Conservation (phyloP, 2,797 vertebrate species). For the Mus spretus region DNA sequence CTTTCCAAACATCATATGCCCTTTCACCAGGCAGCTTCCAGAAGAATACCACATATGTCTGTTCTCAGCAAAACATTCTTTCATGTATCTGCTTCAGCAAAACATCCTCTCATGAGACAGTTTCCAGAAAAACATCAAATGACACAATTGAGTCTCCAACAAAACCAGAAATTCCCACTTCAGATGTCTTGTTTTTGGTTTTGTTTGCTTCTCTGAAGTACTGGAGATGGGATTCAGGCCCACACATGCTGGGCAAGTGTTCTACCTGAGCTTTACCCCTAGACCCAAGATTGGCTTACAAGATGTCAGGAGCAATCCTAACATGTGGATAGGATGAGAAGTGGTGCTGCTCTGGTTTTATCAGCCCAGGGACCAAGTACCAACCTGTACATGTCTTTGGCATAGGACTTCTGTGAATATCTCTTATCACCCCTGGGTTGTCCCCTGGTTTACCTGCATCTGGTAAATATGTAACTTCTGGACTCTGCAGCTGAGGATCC, state of each 20-base stretch:
- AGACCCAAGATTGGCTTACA: background rate
- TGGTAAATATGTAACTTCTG: background rate
- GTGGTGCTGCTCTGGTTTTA: background rate
- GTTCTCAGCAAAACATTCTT: no score
- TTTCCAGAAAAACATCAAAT: no score
- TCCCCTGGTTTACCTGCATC: background rate
- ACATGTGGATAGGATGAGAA: background rate
- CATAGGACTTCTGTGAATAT: background rate
- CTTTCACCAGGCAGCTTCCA: no score
- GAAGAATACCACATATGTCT: no score
- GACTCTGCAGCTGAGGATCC: background rate
- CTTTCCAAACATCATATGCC: no score
- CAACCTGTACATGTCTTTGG: background rate
- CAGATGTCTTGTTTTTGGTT: background rate
- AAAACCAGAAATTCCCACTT: no score
- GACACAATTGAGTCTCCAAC: no score
- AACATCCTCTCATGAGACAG: no score
- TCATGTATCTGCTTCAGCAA: no score
- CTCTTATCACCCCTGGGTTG: background rate
- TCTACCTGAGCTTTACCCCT: background rate
- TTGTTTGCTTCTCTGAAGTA: constrained; percentile 42
- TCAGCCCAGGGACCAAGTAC: background rate
- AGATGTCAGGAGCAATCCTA: background rate
- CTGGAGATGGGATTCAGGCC: background rate
- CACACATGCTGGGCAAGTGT: background rate